Evolutionary conservation across 2,113 vertebrate species (phyloP).

Genomic region (Caloenas nicobarica): DNA sequence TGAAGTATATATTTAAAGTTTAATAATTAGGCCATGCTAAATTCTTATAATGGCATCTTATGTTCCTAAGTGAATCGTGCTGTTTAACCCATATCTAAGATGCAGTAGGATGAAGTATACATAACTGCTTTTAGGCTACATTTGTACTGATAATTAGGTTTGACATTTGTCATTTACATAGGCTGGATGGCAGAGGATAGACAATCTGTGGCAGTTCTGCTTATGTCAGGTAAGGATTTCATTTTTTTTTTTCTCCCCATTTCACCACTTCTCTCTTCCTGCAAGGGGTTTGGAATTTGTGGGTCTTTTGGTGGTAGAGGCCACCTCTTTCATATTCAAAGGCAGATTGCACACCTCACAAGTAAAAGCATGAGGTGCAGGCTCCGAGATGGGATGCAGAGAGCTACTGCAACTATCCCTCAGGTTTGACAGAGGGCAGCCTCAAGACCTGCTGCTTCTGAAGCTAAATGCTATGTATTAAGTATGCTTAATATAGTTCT

Average conservation of each 20-base stretch:
- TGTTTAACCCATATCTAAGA: not conserved
- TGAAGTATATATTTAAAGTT: not conserved
- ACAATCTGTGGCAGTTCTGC: not conserved
- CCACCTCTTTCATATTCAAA: not conserved
- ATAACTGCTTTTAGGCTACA: not conserved
- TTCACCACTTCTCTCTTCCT: not conserved
- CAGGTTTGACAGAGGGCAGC: not conserved
- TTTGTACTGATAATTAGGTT: not conserved
- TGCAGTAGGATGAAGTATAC: not conserved
- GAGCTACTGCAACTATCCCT: not conserved
- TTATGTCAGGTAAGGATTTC: not conserved
- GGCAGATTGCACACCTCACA: not conserved
- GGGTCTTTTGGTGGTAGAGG: not conserved
- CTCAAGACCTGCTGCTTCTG: not conserved
- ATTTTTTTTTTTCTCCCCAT: not conserved
- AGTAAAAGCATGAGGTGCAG: not conserved
- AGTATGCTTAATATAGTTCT: not conserved
- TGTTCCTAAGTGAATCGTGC: not conserved
- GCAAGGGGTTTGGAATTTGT: not conserved
- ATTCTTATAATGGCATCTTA: not conserved
- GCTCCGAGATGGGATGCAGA: not conserved
- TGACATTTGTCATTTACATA: not conserved
- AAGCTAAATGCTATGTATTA: not conserved
- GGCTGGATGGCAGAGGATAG: not conserved
- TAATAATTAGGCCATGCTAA: not conserved